Evolutionary conservation across 2,888 invertebrate genomes (phyloP).

Genomic region (Epinotia brunnichana): DNA sequence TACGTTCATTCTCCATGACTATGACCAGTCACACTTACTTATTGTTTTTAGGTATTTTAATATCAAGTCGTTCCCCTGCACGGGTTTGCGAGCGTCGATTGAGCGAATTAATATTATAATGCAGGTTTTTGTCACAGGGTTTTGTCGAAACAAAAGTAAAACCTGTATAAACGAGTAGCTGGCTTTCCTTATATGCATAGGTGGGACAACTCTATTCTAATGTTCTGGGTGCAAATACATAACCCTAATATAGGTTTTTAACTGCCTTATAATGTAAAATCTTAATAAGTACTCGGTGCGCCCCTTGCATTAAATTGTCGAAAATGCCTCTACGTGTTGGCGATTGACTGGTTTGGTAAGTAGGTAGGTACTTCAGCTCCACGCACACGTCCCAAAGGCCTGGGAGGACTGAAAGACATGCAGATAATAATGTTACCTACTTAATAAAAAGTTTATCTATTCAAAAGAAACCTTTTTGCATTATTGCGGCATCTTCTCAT

Average conservation of each 20-base stretch:
- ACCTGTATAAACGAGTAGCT: no score
- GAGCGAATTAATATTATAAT: not conserved
- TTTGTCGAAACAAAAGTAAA: no score
- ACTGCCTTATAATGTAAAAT: no score
- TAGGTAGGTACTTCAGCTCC: not conserved
- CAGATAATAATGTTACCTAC: no score
- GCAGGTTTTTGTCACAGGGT: no score
- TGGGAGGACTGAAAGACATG: not conserved
- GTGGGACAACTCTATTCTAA: no score
- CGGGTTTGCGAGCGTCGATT: not conserved
- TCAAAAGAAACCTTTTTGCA: not conserved
- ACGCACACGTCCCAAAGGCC: not conserved
- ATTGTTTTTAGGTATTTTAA: slow-evolving; percentile 3
- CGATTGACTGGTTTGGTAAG: not conserved
- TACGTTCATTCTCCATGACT: not conserved
- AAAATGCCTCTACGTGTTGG: not conserved
- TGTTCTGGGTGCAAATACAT: no score
- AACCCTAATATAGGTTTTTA: no score
- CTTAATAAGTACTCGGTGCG: no score
- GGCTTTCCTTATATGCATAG: no score
- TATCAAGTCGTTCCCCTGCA: not conserved
- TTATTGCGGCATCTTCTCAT: not conserved
- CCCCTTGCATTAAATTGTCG: not conserved
- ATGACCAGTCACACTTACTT: not conserved
- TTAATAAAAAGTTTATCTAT: no score